Percentiles rank a stretch among this genome's conserved stretches.
Evolutionary conservation across 2,797 vertebrate species (phyloP).

Genomic region (Macrochelys suwanniensis): DNA sequence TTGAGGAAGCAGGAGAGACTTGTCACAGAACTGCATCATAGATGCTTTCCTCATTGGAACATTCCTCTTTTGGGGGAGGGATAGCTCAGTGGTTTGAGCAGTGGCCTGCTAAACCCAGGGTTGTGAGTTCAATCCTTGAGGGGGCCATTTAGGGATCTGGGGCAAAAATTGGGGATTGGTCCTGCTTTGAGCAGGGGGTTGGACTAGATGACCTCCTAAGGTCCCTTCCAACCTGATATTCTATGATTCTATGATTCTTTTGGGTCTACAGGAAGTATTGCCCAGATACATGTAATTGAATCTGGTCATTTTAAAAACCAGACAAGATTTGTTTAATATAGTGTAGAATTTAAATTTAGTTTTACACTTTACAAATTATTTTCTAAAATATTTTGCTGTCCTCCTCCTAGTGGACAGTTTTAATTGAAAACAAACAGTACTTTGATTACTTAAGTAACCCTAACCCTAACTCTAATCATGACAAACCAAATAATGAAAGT

Average conservation of each 20-base stretch:
- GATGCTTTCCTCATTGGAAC: background rate
- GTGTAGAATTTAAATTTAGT: background rate
- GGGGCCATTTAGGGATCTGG: too few relatives aligned
- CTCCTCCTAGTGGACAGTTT: background rate
- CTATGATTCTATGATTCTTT: too few relatives aligned
- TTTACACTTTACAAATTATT: background rate
- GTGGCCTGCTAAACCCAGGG: too few relatives aligned
- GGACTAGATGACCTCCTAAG: too few relatives aligned
- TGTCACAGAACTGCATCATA: background rate
- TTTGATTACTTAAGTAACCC: slow-evolving; percentile 9
- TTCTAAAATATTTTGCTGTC: slow-evolving; percentile 14
- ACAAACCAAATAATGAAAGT: slow-evolving; percentile 25
- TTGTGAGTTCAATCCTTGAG: too few relatives aligned
- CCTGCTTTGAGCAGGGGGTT: too few relatives aligned
- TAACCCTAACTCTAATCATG: background rate
- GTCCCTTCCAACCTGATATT: too few relatives aligned
- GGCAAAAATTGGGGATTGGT: too few relatives aligned
- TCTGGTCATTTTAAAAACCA: background rate
- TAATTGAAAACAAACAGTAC: background rate
- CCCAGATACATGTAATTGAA: background rate
- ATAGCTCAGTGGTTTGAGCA: too few relatives aligned
- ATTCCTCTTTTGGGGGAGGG: background rate
- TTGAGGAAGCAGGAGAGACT: background rate
- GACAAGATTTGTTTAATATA: background rate
- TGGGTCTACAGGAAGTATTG: background rate